Base-by-base conservation (phyloP, 1,140 invertebrate genomes). In the Meloidogyne exigua region DNA sequence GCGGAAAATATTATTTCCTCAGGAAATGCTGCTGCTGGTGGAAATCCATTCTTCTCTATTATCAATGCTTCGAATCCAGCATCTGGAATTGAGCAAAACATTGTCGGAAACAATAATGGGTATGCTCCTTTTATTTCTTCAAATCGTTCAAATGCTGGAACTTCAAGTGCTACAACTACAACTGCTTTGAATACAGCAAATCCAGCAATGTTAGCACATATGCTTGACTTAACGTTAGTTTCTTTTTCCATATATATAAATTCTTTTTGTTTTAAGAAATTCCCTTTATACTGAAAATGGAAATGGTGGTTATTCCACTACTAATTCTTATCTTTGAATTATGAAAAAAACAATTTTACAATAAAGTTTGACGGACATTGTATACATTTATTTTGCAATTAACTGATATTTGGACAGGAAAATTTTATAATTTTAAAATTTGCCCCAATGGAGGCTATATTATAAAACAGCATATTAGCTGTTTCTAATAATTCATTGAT, bases 201-300 rank as follows among this genome's bases (percentile, higher is more conserved):
- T 65, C 72, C 72, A 39, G 72, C 72, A 39, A 73, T 73, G 72
- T 64, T 73, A 42, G 72, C 72, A 18, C 72, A 73, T 32, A 73
- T 73, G 72, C 72, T 73, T 64, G 72, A 73, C 44, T 32, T 73
- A 57, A 73, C 72, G 72, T 73, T 32, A 28, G 28, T 73, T n/a
- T 18, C 21, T 36, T 62, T 18, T 25, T 21, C 28, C 15, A 26
- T 2, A 62, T 18, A n/a, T 18, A n/a, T n/a, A 57, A 5, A n/a
- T 57, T n/a, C 2, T 18, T 57, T 57, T n/a, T 21, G 0, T n/a
- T 57, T 57, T 57, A 12, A 57, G 49, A n/a, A 57, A 57, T 57
- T 57, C 49, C 1, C 18, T 57, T 39, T 39, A 39, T 39, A 9
- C 36, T 39, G 36, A 39, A 39, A 39, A 39, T 39, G 36, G 36